phyloP scores from a whole-genome alignment of 1,140 invertebrate genomes.

The Drosophila gunungcola region DNA sequence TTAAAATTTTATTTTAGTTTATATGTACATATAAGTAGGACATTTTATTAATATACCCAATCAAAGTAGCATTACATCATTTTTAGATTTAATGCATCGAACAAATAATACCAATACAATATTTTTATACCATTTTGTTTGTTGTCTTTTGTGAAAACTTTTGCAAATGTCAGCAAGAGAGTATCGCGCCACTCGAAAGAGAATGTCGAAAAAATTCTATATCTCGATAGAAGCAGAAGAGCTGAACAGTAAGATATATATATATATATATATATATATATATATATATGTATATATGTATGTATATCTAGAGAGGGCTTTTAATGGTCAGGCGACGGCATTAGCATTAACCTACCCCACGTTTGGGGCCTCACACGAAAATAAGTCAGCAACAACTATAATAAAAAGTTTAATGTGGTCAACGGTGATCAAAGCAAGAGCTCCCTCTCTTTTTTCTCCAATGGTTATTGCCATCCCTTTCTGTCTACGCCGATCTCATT shows the following conservation, averaged over 20 bases:
- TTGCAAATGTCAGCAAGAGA: slow-evolving; percentile 47
- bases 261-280: background rate
- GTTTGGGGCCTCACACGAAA: slow-evolving; percentile 47
- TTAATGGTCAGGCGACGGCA: slow-evolving; percentile 42
- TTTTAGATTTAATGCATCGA: background rate
- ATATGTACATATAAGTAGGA: too few species aligned
- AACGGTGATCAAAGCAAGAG: slow-evolving; percentile 38
- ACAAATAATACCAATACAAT: slow-evolving; percentile 14
- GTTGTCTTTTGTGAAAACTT: slow-evolving; percentile 24
- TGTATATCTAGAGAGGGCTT: slow-evolving; percentile 22
- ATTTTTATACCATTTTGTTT: slow-evolving; percentile 15
- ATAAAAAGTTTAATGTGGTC: slow-evolving; percentile 59
- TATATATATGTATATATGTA: background rate
- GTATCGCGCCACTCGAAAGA: slow-evolving; percentile 1
- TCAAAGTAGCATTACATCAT: slow-evolving; percentile 16
- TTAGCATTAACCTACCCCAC: slow-evolving; percentile 79
- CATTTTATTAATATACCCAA: too few species aligned
- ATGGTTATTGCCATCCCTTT: slow-evolving; percentile 11
- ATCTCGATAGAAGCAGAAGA: background rate
- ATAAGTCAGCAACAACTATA: slow-evolving; percentile 32
- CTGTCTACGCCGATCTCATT: slow-evolving; percentile 38
- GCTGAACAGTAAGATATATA: background rate
- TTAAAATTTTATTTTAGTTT: too few species aligned
- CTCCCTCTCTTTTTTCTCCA: slow-evolving; percentile 7
- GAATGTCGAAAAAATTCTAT: background rate